Conservation (phyloP, 2,888 invertebrate species). For the Napeogenes sylphis region DNA sequence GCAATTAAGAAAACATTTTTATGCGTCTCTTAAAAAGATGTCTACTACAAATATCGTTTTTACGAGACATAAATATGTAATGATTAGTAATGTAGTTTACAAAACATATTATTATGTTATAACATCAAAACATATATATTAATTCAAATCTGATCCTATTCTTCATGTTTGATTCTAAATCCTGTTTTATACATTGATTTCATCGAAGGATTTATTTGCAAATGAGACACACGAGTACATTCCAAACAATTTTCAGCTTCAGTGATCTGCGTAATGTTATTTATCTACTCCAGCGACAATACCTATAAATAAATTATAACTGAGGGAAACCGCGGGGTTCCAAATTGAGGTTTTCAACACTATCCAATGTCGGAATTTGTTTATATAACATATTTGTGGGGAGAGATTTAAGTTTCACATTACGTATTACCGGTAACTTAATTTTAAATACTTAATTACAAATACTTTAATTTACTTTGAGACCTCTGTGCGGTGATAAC, state of each 20-base stretch:
- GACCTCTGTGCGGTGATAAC: no score
- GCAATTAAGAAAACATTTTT: conserved; percentile 31
- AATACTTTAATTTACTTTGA: no score
- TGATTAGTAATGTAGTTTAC: no score
- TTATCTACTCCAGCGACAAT: conserved; percentile 48
- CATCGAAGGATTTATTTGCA: conserved; percentile 29
- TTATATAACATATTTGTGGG: neutral
- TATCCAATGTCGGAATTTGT: conserved; percentile 3
- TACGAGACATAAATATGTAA: no score
- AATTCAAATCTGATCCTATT: no score
- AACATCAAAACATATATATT: no score
- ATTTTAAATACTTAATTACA: no score
- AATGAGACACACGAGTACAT: conserved; percentile 30
- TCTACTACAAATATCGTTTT: neutral
- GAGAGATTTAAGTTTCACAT: no score
- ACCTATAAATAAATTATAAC: conserved; percentile 22
- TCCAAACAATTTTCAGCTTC: conserved; percentile 63
- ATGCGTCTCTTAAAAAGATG: neutral
- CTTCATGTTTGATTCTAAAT: no score
- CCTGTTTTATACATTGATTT: neutral
- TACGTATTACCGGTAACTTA: no score
- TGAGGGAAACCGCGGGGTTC: conserved; percentile 7
- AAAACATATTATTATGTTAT: no score
- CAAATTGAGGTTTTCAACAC: conserved; percentile 9
- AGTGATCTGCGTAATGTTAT: conserved; percentile 60